These are phyloP conservation scores for Rousettus madagascariensis DNA, from an alignment of 2,797 vertebrate genomes.

Conservation along the genomic window DNA sequence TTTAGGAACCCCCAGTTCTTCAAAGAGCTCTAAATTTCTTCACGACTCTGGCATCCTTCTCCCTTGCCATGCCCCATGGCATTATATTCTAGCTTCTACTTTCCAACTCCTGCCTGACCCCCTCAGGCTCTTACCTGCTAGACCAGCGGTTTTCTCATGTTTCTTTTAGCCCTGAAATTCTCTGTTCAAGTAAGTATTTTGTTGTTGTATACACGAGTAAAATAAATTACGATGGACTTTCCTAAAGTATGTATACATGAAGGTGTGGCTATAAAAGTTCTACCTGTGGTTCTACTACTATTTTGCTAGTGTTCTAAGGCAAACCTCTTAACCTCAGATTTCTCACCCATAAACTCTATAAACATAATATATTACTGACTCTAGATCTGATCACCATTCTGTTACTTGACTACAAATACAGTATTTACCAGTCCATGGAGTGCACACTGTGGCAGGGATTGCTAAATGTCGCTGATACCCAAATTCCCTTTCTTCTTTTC, in stretches of 20 bases:
- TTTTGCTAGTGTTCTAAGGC: not conserved
- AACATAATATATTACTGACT: not conserved
- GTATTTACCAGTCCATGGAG: not conserved
- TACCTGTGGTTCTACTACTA: not conserved
- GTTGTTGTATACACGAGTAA: not conserved
- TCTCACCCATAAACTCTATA: not conserved
- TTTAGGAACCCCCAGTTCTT: not conserved
- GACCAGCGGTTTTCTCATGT: not conserved
- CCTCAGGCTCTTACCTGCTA: not conserved
- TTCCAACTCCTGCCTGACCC: not conserved
- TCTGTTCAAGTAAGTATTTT: not conserved
- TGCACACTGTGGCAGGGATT: not conserved
- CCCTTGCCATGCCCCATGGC: fast-evolving
- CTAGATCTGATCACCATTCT: not conserved
- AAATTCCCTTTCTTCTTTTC: not conserved
- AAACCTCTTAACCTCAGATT: not conserved
- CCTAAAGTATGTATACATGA: too few species aligned
- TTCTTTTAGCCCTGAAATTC: constrained; percentile 18
- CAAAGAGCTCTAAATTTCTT: not conserved
- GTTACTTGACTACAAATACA: not conserved
- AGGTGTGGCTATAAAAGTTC: not conserved
- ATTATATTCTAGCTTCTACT: not conserved
- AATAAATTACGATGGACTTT: not conserved
- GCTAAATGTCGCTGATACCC: not conserved
- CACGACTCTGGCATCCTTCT: not conserved